Evolutionary conservation across 2,888 invertebrate species (phyloP).

Genomic region (Romanomermis culicivorax): DNA sequence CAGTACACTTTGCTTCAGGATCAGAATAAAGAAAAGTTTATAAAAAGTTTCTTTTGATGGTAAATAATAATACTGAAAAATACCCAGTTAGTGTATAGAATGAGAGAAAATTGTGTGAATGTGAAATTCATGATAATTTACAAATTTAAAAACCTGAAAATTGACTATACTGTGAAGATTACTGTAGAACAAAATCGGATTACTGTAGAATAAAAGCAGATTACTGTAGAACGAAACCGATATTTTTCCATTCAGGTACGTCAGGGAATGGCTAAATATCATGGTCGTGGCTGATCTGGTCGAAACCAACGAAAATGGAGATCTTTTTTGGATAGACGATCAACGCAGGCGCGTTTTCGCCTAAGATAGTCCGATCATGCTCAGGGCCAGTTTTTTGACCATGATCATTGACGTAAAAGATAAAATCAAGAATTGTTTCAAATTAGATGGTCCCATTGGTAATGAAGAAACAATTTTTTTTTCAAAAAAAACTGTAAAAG

Average conservation of each 20-base stretch:
- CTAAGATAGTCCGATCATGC: not conserved
- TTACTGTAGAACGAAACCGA: no score
- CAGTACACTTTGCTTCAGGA: no score
- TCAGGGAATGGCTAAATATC: not conserved
- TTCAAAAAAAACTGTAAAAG: no score
- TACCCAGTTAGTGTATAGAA: no score
- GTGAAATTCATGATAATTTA: no score
- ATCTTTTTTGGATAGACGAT: not conserved
- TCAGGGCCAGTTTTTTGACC: not conserved
- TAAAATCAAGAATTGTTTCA: not conserved
- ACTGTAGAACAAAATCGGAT: not conserved
- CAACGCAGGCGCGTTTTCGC: not conserved
- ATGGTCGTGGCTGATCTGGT: not conserved
- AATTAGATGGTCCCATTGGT: not conserved
- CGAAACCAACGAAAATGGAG: not conserved
- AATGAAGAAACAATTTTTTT: not conserved
- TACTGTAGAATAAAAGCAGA: not conserved
- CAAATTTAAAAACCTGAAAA: no score
- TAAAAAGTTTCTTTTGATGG: no score
- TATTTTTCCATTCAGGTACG: not conserved
- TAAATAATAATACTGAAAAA: no score
- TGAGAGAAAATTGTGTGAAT: no score
- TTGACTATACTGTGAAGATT: no score
- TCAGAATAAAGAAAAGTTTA: no score
- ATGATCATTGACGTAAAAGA: not conserved